Base-by-base conservation (phyloP, 2,888 invertebrate genomes). In the Schizaphis graminum region DNA sequence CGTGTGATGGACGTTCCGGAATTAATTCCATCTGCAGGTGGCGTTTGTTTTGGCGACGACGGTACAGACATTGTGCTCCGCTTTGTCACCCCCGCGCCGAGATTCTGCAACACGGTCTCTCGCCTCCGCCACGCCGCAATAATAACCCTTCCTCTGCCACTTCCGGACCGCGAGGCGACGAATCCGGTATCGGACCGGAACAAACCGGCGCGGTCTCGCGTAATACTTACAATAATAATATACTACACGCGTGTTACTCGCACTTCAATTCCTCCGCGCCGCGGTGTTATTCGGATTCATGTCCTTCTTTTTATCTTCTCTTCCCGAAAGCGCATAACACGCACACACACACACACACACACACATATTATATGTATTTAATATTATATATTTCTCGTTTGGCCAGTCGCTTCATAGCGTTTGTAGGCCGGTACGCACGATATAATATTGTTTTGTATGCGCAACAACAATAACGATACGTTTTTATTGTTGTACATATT, bases 181-280 rank as follows among this genome's bases (percentile, higher is more conserved):
- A 89, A 93, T 89, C 93, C 77, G 84, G 85, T 89, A 93, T 93
- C 93, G 89, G 89, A 89, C 93, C 93, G 93, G 93, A 93, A 93
- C 93, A 85, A 89, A 93, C 84, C 84, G 41, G n/a, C 57, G 57
- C 28, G 89, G 47, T 44, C 7, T 85, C 35, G 1, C 35, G 13
- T 86, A 44, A 44, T 44, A 86, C 16, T 21, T 49, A 87, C 47
- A 16, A 86, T 28, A 86, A 86, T 87, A 84, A 41, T 26, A 67
- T 8, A 77, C 35, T 21, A 77, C 5, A 16, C 35, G 16, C 35
- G 53, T 77, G 7, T 16, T 28, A 11, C 49, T 3, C 4, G n/a
- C 16, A n/a, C 67, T 21, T 67, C 67, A 67, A 84, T 8, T 84
- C 24, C 21, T 84, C 24, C 41, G 8, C 84, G 8, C 24, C 67